phyloP scores from a whole-genome alignment of 2,797 vertebrate species.

The Ara ararauna region DNA sequence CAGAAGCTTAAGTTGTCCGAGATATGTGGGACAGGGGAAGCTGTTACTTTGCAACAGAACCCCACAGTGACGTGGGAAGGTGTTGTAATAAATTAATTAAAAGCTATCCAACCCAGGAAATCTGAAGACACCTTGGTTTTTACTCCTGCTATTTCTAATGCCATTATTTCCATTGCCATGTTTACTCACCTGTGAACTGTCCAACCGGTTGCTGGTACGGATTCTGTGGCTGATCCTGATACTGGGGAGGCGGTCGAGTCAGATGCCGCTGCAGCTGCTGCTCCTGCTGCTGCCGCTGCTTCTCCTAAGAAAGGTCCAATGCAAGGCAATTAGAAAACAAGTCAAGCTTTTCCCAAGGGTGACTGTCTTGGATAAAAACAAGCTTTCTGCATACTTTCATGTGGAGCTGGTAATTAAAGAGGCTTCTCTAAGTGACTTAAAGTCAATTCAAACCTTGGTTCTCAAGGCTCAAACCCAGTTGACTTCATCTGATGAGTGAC shows the following conservation, averaged over 20 bases:
- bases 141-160: not conserved
- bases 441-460: not conserved
- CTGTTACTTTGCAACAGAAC: not conserved
- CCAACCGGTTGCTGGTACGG: slow-evolving; percentile 88
- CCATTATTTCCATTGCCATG: not conserved
- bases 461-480: not conserved
- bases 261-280: slow-evolving; percentile 94
- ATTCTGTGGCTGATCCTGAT: slow-evolving; percentile 93
- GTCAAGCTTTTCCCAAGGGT: not conserved
- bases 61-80: not conserved
- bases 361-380: not conserved
- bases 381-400: not conserved
- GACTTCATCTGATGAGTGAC: not conserved
- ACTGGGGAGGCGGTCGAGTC: slow-evolving; percentile 94
- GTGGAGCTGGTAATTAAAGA: not conserved
- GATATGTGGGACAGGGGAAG: not conserved
- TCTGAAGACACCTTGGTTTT: not conserved
- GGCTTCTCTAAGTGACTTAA: not conserved
- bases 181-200: slow-evolving; percentile 87
- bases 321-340: not conserved
- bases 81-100: slow-evolving; percentile 3
- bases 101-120: not conserved
- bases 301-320: slow-evolving; percentile 81
- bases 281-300: slow-evolving; percentile 90
- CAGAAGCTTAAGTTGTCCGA: not conserved